Evolutionary conservation across 2,797 vertebrate species (phyloP), one percentile per base, ranked within the genome.

Genomic region (Bovichtus variegatus): DNA sequence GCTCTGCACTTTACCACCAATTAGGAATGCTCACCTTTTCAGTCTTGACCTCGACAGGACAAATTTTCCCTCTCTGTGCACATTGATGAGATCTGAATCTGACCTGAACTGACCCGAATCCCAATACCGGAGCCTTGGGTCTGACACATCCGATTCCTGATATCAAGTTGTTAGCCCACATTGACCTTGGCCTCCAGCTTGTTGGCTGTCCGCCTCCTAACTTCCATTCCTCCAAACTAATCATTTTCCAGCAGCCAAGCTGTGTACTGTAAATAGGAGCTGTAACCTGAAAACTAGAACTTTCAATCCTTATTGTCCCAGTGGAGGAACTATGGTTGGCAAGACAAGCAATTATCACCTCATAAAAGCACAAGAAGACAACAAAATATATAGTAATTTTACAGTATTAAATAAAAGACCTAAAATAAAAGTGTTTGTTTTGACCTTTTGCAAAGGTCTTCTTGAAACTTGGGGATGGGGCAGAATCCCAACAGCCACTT

Each of bases 1-100:
- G 74, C 66, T 81, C 69, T 50, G 71, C 53, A 65, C 79, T 79
- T 84, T 79, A 69, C 43, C 25, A 19, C 71, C 69, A 64, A 74
- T 82, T 80, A 85, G 68, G 29, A 65, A 29, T 29, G 5, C 65
- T 81, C 76, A 74, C 80, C 72, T 71, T 66, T 57, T 67, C 44
- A 49, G 60, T 51, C 18, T 41, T 40, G 68, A 74, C 80, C 81
- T 82, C 75, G 51, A 9, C 15, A 5, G 29, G 69, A 74, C 36
- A 55, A 41, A 51, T 29, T 3, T 49, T 51, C 15, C 59, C 50
- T 80, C 51, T 68, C 50, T 13, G 27, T 66, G 62, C 43, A 31
- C 58, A 40, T 40, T 68, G 73, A 74, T 68, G 34, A 67, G 71
- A 70, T 31, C n/a, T 71, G 66, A 60, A 15, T 59, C 57, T 49